These are phyloP conservation scores for Hydrophis major DNA, from an alignment of 2,797 vertebrate genomes.

Conservation along the genomic window DNA sequence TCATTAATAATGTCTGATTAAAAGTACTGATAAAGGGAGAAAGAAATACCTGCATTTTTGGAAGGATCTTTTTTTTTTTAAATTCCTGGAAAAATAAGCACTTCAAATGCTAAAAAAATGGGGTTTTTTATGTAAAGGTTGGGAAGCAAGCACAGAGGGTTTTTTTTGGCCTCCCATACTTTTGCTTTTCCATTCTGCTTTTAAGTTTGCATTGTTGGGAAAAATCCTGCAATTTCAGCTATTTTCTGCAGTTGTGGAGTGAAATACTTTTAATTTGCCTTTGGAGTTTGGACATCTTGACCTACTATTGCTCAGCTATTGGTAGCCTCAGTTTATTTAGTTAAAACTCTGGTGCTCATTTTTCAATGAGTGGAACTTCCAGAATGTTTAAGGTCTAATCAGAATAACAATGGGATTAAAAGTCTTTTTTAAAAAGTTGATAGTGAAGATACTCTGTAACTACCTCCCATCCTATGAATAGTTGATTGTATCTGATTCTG, in stretches of 20 bases:
- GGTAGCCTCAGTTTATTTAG: not conserved
- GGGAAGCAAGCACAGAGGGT: not conserved
- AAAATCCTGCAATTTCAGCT: not conserved
- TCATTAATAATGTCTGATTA: not conserved
- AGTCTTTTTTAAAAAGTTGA: not conserved
- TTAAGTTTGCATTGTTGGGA: not conserved
- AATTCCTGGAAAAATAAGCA: not conserved
- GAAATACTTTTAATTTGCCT: not conserved
- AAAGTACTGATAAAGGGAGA: not conserved
- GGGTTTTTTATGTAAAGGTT: not conserved
- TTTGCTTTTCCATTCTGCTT: conserved; percentile 16
- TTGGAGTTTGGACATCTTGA: not conserved
- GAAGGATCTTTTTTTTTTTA: not conserved
- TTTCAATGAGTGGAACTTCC: not conserved
- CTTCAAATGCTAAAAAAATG: not conserved
- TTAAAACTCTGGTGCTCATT: not conserved
- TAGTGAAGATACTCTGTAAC: not conserved
- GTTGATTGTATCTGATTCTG: not conserved
- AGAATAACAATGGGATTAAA: not conserved
- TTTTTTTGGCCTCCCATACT: not conserved
- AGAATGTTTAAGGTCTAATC: not conserved
- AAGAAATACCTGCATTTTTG: not conserved
- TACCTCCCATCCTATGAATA: not conserved
- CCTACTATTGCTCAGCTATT: not conserved
- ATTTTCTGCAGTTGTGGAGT: not conserved